These are phyloP conservation scores for Scomberomorus guttatus DNA, from an alignment of 2,797 vertebrate species.

Conservation along the genomic window DNA sequence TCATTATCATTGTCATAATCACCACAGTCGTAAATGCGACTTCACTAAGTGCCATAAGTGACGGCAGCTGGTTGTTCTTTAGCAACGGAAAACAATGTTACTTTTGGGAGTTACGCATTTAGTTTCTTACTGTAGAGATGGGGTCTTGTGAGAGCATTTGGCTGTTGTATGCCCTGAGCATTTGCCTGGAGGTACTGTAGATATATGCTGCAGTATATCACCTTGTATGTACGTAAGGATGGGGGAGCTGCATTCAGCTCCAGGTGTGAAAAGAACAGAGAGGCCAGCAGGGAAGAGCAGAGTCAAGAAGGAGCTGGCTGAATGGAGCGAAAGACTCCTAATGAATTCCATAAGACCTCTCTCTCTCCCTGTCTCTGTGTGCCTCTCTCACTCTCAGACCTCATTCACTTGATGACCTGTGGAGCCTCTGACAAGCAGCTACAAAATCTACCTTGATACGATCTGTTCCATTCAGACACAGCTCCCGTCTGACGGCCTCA, in stretches of 20 bases:
- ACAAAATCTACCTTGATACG: conserved; percentile 57
- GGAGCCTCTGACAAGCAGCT: conserved; percentile 48
- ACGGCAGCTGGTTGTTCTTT: neutral
- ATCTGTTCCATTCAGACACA: conserved; percentile 33
- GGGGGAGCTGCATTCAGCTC: neutral
- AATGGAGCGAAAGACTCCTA: conserved; percentile 2
- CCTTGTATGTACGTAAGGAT: conserved; percentile 2
- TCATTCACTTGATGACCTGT: conserved; percentile 36
- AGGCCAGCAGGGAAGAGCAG: neutral
- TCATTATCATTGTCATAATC: neutral
- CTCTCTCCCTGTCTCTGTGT: neutral
- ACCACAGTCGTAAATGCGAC: neutral
- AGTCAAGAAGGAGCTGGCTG: conserved; percentile 6
- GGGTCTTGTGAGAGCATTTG: conserved; percentile 5
- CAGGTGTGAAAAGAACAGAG: neutral
- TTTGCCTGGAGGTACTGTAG: conserved; percentile 6
- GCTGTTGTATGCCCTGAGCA: neutral
- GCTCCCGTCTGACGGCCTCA: conserved; percentile 44
- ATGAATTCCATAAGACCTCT: conserved; percentile 18
- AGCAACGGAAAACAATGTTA: neutral
- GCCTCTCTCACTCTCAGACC: conserved; percentile 13
- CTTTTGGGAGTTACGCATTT: conserved; percentile 3
- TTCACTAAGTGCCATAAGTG: neutral
- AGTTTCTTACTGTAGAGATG: neutral
- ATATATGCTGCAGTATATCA: neutral